Base-by-base conservation (phyloP, 1,140 invertebrate genomes). In the Drosophila repletoides region DNA sequence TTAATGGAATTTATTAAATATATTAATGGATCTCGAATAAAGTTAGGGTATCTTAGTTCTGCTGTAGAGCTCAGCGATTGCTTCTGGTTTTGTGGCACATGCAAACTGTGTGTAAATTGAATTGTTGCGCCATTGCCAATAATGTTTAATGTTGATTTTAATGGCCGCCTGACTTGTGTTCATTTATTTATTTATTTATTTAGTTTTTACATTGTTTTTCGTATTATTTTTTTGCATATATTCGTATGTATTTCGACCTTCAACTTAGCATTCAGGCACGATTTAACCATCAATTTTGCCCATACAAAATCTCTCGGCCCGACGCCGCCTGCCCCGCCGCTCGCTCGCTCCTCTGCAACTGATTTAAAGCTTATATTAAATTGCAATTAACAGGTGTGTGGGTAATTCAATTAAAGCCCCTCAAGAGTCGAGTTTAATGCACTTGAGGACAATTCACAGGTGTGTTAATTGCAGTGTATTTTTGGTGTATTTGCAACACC, bases 281-380 rank as follows among this genome's bases (percentile, higher is more conserved):
- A 73, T 49, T 73, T 58, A 22, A 49, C 58, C 69, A 83, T 81
- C 68, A 73, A 65, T 77, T 77, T 66, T 63, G 14, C 29, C 22
- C 22, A 29, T 51, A 4, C 38, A 21, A 31, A 21, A 21, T 36
- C 15, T 51, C n/a, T n/a, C n/a, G n/a, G n/a, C n/a, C n/a, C n/a
- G n/a, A n/a, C n/a, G n/a, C n/a, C n/a, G n/a, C n/a, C n/a, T n/a
- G n/a, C n/a, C n/a, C n/a, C n/a, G n/a, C n/a, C n/a, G n/a, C n/a
- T 12, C 21, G 7, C 52, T 36, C 5, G 10, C 36, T 56, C 29
- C 46, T 56, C 15, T 28, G 17, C 22, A 36, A 38, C 17, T 48
- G 29, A 45, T 34, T 51, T 59, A 41, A 43, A 19, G 38, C 10
- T 55, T 66, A 75, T 75, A 80, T 71, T 53, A 80, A 80, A 80